Evolutionary conservation across 2,888 invertebrate genomes (phyloP).

Genomic region (Tholera decimalis): DNA sequence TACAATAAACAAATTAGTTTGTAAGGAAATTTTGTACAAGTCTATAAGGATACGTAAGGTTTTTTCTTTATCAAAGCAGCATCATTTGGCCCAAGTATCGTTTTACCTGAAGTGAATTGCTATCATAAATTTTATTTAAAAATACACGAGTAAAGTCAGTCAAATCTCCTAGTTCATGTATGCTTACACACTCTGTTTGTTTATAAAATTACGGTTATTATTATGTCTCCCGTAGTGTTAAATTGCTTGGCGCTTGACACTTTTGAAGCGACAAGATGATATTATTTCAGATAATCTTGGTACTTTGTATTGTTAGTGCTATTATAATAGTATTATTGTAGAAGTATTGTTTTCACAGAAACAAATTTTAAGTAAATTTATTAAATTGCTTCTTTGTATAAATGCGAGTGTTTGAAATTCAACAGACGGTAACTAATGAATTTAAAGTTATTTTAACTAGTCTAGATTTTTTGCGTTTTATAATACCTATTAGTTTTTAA

Average conservation of each 20-base stretch:
- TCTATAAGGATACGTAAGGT: too few relatives aligned
- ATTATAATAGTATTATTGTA: conserved; percentile 21
- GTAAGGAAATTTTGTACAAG: too few relatives aligned
- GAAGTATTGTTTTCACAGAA: neutral
- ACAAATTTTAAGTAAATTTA: neutral
- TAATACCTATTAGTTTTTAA: too few relatives aligned
- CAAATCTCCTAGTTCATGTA: neutral
- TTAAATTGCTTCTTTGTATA: neutral
- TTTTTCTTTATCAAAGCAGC: too few relatives aligned
- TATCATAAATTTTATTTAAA: too few relatives aligned
- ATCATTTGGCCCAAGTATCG: too few relatives aligned
- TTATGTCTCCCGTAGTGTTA: conserved; percentile 39
- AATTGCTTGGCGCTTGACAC: conserved; percentile 52
- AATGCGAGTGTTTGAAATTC: neutral
- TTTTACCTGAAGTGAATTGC: too few relatives aligned
- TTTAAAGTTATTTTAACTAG: neutral
- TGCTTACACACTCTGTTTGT: conserved; percentile 67
- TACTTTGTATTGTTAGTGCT: conserved; percentile 12
- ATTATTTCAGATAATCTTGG: conserved; percentile 10
- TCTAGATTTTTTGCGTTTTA: neutral
- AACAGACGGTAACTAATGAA: conserved; percentile 14
- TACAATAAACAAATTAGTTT: too few relatives aligned
- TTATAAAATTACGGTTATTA: conserved; percentile 50
- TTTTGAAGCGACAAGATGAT: conserved; percentile 36
- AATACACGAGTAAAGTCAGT: neutral